Conservation (phyloP, 1,140 invertebrate species). For the Mya arenaria region DNA sequence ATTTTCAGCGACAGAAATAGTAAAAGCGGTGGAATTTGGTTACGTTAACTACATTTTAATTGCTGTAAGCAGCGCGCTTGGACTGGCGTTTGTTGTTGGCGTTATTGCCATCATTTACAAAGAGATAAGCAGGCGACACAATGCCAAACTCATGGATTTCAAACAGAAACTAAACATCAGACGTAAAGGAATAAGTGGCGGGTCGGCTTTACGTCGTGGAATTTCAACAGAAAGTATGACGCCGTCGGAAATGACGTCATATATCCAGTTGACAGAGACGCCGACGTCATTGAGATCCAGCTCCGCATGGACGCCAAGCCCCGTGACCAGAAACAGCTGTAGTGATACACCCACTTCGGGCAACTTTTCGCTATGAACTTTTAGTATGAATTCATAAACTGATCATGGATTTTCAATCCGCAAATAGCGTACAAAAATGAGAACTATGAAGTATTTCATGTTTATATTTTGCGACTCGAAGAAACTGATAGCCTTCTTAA, state of each 20-base stretch:
- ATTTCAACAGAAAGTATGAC: constrained; percentile 40
- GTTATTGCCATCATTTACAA: constrained; percentile 50
- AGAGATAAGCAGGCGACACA: constrained; percentile 28
- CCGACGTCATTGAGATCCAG: constrained; percentile 53
- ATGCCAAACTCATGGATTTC: constrained; percentile 29
- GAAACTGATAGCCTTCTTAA: no score
- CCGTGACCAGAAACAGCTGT: neutral
- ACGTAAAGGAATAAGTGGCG: constrained; percentile 59
- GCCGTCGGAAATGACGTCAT: constrained; percentile 60
- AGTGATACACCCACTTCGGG: constrained; percentile 32
- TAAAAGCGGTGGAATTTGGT: constrained; percentile 40
- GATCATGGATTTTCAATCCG: no score
- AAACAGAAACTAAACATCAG: constrained; percentile 58
- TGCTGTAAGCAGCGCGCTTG: constrained; percentile 41
- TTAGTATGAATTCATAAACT: no score
- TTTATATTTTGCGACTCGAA: no score
- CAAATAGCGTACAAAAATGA: no score
- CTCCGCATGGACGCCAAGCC: constrained; percentile 34
- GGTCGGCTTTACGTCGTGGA: constrained; percentile 25
- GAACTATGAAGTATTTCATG: no score
- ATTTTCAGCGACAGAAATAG: constrained; percentile 33
- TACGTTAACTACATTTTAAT: constrained; percentile 53
- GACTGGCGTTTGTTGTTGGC: constrained; percentile 44
- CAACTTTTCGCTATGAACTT: constrained; percentile 25
- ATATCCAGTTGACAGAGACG: constrained; percentile 54